A percentile compares a stretch with the other conserved stretches of the same genome.
These are phyloP conservation scores for Brachionus asplanchnoidis DNA, from an alignment of 1,140 invertebrate species.

Conservation along the genomic window DNA sequence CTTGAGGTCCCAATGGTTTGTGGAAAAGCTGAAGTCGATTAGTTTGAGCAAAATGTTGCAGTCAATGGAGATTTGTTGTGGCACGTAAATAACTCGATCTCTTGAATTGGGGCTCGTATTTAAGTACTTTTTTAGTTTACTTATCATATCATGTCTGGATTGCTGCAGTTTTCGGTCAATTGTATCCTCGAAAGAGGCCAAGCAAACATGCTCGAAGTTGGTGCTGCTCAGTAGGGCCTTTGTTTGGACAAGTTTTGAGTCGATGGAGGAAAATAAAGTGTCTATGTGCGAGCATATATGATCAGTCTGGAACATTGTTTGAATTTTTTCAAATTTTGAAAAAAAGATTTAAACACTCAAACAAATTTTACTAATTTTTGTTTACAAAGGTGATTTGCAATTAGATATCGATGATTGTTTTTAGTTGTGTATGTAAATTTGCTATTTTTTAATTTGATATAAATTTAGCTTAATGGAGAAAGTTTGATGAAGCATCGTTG, in stretches of 20 bases:
- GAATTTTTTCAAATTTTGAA: neutral
- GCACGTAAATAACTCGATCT: neutral
- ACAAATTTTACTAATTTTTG: neutral
- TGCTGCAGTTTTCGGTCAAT: neutral
- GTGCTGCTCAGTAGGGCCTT: neutral
- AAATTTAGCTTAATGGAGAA: neutral
- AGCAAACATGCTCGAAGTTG: neutral
- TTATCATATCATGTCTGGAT: neutral
- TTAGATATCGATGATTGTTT: neutral
- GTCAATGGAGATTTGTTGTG: neutral
- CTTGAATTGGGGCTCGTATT: neutral
- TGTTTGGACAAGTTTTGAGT: neutral
- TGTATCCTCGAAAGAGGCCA: neutral
- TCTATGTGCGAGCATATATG: neutral
- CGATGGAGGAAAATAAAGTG: neutral
- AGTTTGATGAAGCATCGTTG: neutral
- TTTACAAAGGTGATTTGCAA: neutral
- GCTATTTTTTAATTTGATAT: neutral
- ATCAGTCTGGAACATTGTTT: neutral
- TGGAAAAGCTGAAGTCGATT: neutral
- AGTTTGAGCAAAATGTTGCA: neutral
- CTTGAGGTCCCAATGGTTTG: neutral
- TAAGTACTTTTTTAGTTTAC: neutral
- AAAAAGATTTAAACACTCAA: neutral
- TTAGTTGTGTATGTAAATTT: neutral